Evolutionary conservation across 2,888 invertebrate species (phyloP).

Genomic region (Steinernema carpocapsae): DNA sequence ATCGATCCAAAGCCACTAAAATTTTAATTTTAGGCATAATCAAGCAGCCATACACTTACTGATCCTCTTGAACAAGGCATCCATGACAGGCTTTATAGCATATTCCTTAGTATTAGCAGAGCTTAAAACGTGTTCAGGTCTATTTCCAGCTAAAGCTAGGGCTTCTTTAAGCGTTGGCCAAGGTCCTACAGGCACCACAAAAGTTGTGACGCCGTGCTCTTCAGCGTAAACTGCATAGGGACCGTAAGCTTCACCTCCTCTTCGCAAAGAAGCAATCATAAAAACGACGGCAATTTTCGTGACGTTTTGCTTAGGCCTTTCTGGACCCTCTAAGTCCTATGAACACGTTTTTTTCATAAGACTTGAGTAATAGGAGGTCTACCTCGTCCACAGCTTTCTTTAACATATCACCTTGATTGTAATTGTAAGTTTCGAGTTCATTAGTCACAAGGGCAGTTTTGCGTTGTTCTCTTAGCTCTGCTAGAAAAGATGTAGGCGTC

Average conservation of each 20-base stretch:
- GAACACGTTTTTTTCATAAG: background rate
- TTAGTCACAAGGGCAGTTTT: background rate
- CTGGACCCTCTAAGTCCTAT: background rate
- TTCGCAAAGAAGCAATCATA: conserved; percentile 11
- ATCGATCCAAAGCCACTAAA: background rate
- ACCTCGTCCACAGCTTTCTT: background rate
- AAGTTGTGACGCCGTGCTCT: background rate
- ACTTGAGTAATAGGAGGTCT: background rate
- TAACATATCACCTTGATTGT: background rate
- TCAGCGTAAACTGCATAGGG: background rate
- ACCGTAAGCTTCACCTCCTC: conserved; percentile 1
- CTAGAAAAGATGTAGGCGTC: background rate
- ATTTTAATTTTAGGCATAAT: background rate
- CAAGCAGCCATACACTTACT: background rate
- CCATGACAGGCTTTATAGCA: background rate
- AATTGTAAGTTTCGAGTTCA: background rate
- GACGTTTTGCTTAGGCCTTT: background rate
- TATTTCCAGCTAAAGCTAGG: background rate
- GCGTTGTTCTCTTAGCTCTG: background rate
- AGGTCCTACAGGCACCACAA: background rate
- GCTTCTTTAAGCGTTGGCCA: conserved; percentile 13
- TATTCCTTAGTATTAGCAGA: background rate
- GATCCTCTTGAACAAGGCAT: background rate
- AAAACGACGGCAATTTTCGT: conserved; percentile 20
- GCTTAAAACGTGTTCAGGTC: background rate